phyloP scores from a whole-genome alignment of 2,888 invertebrate species.

The Pseudolycoriella hygida region DNA sequence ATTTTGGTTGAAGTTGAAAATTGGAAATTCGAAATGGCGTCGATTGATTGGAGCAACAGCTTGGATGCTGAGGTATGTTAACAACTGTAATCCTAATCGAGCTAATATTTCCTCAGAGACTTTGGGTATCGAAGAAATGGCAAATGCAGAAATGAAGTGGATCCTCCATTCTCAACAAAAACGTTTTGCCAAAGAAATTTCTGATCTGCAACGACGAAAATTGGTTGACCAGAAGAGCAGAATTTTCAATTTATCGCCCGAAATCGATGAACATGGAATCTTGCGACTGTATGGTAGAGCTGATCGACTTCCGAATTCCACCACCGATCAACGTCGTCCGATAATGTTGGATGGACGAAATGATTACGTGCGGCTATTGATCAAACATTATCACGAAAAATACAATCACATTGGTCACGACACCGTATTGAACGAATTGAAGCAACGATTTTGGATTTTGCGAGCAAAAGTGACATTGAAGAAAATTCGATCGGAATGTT shows the following conservation, averaged over 20 bases:
- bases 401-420: conserved; percentile 5
- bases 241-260: conserved; percentile 5
- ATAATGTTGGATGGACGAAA: not conserved
- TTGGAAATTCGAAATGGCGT: not conserved
- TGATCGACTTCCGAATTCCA: not conserved
- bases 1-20: not conserved
- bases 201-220: too few relatives aligned
- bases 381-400: conserved; percentile 3
- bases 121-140: too few relatives aligned
- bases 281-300: conserved; percentile 5
- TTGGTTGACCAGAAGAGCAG: not conserved
- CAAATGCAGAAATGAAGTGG: too few relatives aligned
- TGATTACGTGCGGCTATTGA: not conserved
- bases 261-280: conserved; percentile 4
- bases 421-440: conserved; percentile 9
- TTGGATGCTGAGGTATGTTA: not conserved
- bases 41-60: not conserved
- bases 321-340: too few relatives aligned
- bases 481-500: not conserved
- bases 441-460: conserved; percentile 9
- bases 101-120: too few relatives aligned
- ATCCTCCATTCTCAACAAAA: too few relatives aligned
- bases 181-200: too few relatives aligned
- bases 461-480: conserved; percentile 8
- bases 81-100: too few relatives aligned